Evolutionary conservation across 2,113 vertebrate species (phyloP).

Genomic region (Pterocles orientalis): DNA sequence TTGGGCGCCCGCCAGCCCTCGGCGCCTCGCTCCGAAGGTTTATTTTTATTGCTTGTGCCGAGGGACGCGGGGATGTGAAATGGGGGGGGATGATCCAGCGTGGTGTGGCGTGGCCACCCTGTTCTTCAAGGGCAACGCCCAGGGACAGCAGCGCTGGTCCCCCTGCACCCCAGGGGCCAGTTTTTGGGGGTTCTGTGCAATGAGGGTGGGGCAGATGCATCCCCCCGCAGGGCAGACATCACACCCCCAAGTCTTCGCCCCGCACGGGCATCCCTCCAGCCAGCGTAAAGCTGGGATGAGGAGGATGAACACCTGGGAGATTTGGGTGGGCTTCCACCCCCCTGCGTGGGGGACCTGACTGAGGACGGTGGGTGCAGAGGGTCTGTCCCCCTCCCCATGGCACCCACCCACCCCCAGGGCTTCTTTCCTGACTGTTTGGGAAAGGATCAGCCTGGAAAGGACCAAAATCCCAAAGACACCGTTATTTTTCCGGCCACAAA

Average conservation of each 20-base stretch:
- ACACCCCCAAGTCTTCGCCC: background rate
- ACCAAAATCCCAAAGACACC: background rate
- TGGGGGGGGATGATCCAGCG: background rate
- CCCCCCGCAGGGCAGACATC: accelerated
- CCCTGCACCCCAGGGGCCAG: accelerated
- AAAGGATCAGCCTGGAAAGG: background rate
- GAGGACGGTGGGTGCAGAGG: accelerated
- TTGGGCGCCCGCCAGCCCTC: background rate
- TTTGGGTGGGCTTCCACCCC: background rate
- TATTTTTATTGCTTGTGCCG: slow-evolving; percentile 1
- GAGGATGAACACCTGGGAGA: background rate
- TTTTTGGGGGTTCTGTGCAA: accelerated
- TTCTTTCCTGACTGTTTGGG: background rate
- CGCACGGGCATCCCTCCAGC: background rate
- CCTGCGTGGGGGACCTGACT: background rate
- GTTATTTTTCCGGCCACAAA: background rate
- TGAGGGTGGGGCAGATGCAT: background rate
- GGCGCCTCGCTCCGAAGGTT: background rate
- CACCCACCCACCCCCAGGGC: background rate
- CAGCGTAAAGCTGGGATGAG: accelerated
- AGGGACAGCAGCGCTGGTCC: accelerated
- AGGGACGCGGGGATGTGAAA: background rate
- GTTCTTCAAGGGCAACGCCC: background rate
- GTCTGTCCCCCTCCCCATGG: background rate
- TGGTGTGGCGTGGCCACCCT: background rate